A percentile compares a stretch with the other conserved stretches of the same genome.
phyloP scores from a whole-genome alignment of 2,888 invertebrate genomes.

The Pachydiplax longipennis region DNA sequence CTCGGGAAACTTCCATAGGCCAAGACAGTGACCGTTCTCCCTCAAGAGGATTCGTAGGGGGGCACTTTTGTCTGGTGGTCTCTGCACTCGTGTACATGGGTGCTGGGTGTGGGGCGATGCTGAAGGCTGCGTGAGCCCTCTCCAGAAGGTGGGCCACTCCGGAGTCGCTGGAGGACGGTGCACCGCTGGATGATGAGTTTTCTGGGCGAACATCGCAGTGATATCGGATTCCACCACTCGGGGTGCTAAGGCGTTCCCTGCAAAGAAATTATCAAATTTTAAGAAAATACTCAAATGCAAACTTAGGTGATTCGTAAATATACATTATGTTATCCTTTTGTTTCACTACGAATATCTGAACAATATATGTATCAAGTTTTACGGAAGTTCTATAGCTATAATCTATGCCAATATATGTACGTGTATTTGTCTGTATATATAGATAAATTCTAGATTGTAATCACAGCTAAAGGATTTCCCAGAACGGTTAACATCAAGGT shows the following conservation, averaged over 20 bases:
- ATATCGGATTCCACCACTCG: background rate
- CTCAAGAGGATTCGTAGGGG: background rate
- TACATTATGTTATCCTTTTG: too few relatives aligned
- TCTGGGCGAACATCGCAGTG: conserved; percentile 15
- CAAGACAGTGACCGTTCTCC: background rate
- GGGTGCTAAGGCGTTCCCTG: conserved; percentile 27
- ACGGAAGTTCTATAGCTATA: too few relatives aligned
- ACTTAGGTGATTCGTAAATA: background rate
- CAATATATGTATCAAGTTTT: too few relatives aligned
- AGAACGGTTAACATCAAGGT: too few relatives aligned
- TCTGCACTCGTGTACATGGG: conserved; percentile 49
- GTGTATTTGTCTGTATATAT: too few relatives aligned
- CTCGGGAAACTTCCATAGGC: background rate
- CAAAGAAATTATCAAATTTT: background rate
- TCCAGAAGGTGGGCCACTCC: conserved; percentile 54
- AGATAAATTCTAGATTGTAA: too few relatives aligned
- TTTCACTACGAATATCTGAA: too few relatives aligned
- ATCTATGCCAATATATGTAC: too few relatives aligned
- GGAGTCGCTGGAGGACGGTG: conserved; percentile 54
- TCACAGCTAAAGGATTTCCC: too few relatives aligned
- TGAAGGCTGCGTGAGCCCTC: conserved; percentile 51
- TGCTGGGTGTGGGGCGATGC: conserved; percentile 48
- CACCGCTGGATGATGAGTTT: conserved; percentile 51
- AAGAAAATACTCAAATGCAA: background rate
- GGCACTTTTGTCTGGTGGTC: background rate